Conservation (phyloP, 2,113 vertebrate genomes). For the Hydropotes inermis region DNA sequence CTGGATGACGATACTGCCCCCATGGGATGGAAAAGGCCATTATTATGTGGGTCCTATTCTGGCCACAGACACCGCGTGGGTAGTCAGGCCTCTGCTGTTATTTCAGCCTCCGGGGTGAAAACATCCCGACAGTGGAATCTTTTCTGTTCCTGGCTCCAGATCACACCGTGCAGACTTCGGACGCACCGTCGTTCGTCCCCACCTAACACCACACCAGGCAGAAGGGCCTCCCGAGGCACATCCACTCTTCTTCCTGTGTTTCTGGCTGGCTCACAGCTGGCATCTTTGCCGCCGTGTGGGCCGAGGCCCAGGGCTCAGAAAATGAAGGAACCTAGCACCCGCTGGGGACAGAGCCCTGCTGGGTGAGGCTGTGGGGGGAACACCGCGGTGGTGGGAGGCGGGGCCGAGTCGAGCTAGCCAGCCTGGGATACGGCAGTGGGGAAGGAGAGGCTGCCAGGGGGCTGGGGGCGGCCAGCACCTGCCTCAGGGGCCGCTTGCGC, state of each 20-base stretch:
- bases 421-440: not conserved
- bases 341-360: not conserved
- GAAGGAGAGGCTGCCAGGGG: no score
- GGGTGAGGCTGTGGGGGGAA: not conserved
- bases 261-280: not conserved
- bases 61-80: constrained; percentile 63
- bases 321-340: not conserved
- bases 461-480: not conserved
- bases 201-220: constrained; percentile 27
- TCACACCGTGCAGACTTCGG: constrained; percentile 51
- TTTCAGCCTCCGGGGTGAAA: constrained; percentile 64
- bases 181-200: constrained; percentile 55
- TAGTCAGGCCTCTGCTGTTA: constrained; percentile 51
- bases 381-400: not conserved
- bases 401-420: no score
- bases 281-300: not conserved
- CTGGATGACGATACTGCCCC: not conserved
- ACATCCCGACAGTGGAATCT: constrained; percentile 67
- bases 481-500: not conserved
- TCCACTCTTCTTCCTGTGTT: not conserved
- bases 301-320: not conserved
- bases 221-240: not conserved
- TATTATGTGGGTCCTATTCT: constrained; percentile 61
- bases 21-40: constrained; percentile 34
- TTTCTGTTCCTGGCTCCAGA: constrained; percentile 61